A percentile compares a stretch with the other conserved stretches of the same genome.
Evolutionary conservation across 2,888 invertebrate species (phyloP).

Genomic region (Pycnomerus fuliginosus): DNA sequence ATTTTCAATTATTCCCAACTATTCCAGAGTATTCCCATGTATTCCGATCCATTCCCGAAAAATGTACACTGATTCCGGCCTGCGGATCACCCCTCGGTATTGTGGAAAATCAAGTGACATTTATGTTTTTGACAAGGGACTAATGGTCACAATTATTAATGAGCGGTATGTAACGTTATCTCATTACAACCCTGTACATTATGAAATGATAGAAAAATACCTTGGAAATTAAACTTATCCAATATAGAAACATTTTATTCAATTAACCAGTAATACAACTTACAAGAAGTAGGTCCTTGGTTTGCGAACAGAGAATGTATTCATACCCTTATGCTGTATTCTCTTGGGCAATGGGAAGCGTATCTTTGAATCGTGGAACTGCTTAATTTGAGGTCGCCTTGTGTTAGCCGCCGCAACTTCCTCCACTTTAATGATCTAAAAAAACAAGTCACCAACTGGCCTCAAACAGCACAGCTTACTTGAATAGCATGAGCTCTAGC

Average conservation of each 20-base stretch:
- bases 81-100: too few species aligned
- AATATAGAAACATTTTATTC: constrained; percentile 31
- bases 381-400: constrained; percentile 92
- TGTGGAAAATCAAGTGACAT: too few species aligned
- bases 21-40: too few species aligned
- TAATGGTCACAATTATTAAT: too few species aligned
- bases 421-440: constrained; percentile 93
- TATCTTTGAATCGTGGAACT: constrained; percentile 97
- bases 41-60: too few species aligned
- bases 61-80: too few species aligned
- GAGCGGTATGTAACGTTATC: too few species aligned
- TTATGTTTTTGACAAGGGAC: too few species aligned
- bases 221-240: too few species aligned
- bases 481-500: constrained; percentile 97
- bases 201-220: too few species aligned
- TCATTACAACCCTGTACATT: too few species aligned
- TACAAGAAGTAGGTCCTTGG: constrained; percentile 75
- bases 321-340: constrained; percentile 80
- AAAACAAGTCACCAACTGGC: constrained; percentile 11
- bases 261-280: constrained; percentile 28
- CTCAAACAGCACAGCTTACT: constrained; percentile 49
- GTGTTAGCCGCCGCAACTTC: constrained; percentile 86
- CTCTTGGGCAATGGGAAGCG: constrained; percentile 95
- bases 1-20: too few species aligned
- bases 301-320: constrained; percentile 79